Base-by-base conservation (phyloP, 1,140 invertebrate genomes). In the Drosophila kanapiae region DNA sequence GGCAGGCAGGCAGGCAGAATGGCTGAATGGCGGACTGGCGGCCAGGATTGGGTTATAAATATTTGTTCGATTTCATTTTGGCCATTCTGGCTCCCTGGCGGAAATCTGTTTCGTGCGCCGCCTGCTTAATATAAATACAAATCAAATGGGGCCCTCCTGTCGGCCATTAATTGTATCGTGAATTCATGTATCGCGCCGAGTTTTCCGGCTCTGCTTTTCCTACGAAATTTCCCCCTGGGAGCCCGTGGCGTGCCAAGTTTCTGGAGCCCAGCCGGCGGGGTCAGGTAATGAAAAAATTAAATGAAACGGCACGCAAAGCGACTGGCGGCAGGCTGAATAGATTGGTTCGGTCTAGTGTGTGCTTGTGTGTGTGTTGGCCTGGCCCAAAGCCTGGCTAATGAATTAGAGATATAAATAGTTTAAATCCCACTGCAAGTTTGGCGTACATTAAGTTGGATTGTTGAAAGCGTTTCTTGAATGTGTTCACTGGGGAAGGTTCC, bases 31-130 rank as follows among this genome's bases (percentile, higher is more conserved):
- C 33, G 13, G 56, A 31, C 7, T 33, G 14, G 35, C 10, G 49
- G 56, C 35, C 35, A 16, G 18, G 60, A 78, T 78, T 84, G 75
- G 77, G 77, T 75, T 84, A 84, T 87, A 90, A 87, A 87, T 87
- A 88, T 87, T 87, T 88, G 74, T 90, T 78, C 72, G 81, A 87
- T 84, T 81, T 78, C 69, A 83, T 80, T 80, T 83, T 69, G 76
- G 67, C 59, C 45, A 51, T 42, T 60, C 47, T 47, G 38, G 60
- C 60, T 71, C 63, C 59, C 61, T 45, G 31, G 49, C 59, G 65
- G 62, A 80, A 88, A 87, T 87, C 84, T 75, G 68, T 68, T 88
- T 57, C 76, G 69, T 59, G 45, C 57, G 49, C 59, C 67, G 69
- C 42, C 57, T 77, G 75, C 56, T 49, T 70, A 80, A 84, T 84